Percentiles rank a stretch among this genome's conserved stretches.
Conservation (phyloP, 37 sponge, comb jelly and placozoan genomes). For the Geodia barretti region DNA sequence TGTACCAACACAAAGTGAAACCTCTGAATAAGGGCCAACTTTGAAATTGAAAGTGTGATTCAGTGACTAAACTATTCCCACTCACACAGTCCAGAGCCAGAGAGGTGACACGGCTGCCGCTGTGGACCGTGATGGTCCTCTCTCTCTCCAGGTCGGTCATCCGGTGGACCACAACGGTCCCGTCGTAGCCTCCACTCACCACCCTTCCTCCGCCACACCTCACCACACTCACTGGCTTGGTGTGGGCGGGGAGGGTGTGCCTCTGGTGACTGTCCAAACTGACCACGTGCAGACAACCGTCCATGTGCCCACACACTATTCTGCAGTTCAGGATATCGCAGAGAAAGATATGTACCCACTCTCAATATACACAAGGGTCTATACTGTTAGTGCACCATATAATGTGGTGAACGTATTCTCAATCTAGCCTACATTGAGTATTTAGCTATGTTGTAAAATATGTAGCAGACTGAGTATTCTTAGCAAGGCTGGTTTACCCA, state of each 20-base stretch:
- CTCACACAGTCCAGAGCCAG: slow-evolving; percentile 38
- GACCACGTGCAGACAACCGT: slow-evolving; percentile 57
- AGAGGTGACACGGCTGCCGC: slow-evolving; percentile 26
- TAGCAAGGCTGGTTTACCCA: slow-evolving; percentile 16
- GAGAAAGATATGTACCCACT: too few species aligned
- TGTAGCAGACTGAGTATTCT: too few species aligned
- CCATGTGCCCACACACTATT: slow-evolving; percentile 59
- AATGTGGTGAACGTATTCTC: too few species aligned
- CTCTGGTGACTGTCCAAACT: slow-evolving; percentile 29
- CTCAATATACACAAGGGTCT: too few species aligned
- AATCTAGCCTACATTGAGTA: too few species aligned
- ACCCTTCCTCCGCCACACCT: slow-evolving; percentile 22
- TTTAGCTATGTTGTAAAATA: too few species aligned
- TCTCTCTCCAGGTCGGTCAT: slow-evolving; percentile 2
- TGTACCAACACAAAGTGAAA: too few species aligned
- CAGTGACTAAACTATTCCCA: neutral
- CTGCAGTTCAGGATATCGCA: too few species aligned
- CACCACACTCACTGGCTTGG: slow-evolving; percentile 57
- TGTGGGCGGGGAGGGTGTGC: slow-evolving; percentile 42
- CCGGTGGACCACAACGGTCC: slow-evolving; percentile 52
- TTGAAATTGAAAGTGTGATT: too few species aligned
- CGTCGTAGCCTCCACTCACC: slow-evolving; percentile 63
- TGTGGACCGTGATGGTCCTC: slow-evolving; percentile 35
- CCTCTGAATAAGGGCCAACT: too few species aligned
- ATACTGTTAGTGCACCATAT: too few species aligned